A percentile compares a stretch with the other conserved stretches of the same genome.
These are phyloP conservation scores for Yasuhikotakia modesta DNA, from an alignment of 2,797 vertebrate genomes.

Conservation along the genomic window DNA sequence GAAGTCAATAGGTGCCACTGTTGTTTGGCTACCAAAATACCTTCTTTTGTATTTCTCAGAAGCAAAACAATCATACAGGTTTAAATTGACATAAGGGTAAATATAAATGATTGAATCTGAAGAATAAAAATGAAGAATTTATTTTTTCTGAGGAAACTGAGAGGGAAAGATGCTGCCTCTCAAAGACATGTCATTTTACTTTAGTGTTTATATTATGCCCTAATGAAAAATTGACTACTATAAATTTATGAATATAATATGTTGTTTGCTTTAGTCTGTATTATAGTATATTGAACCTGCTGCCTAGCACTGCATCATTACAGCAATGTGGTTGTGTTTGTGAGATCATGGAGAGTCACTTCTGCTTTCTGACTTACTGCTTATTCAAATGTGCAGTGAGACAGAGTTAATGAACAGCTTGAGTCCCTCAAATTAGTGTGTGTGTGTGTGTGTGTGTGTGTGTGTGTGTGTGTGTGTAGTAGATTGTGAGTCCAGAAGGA, in stretches of 20 bases:
- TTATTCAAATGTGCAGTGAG: conserved; percentile 61
- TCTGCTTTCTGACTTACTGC: conserved; percentile 29
- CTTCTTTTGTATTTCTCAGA: too few species aligned
- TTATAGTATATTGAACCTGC: conserved; percentile 4
- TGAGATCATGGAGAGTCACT: conserved; percentile 21
- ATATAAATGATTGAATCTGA: too few species aligned
- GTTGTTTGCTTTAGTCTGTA: not conserved
- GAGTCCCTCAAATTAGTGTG: conserved; percentile 22
- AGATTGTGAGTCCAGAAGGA: conserved; percentile 5
- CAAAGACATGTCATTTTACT: conserved; percentile 1
- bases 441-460: too few species aligned
- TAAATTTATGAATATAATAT: conserved; percentile 1
- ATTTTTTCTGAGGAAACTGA: too few species aligned
- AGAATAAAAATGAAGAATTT: too few species aligned
- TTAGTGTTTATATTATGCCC: conserved; percentile 24
- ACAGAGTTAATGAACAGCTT: conserved; percentile 36
- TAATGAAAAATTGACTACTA: conserved; percentile 34
- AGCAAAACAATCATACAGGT: too few species aligned
- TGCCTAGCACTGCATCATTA: conserved; percentile 1
- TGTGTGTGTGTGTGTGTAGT: not conserved
- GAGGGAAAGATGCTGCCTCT: too few species aligned
- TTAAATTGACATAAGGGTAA: too few species aligned
- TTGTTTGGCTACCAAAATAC: too few species aligned
- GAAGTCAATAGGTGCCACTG: too few species aligned
- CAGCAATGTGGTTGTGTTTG: conserved; percentile 3